Percentiles rank a stretch among this genome's conserved stretches.
phyloP scores from a whole-genome alignment of 2,113 vertebrate species.

The Boulengeromyrus knoepffleri region DNA sequence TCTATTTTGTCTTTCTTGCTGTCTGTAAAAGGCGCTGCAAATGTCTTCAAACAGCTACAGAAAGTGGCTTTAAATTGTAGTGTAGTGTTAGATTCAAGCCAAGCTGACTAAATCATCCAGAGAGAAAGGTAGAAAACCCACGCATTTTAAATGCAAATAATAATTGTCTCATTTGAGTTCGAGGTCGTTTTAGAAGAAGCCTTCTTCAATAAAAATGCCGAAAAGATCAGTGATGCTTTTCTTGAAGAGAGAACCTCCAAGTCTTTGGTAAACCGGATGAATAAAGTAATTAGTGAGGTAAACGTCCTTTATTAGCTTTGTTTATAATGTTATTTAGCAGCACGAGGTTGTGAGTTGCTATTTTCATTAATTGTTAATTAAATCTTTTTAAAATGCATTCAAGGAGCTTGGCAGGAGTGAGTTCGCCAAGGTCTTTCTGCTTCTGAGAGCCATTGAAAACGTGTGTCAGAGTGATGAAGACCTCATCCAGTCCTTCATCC shows the following conservation, averaged over 20 bases:
- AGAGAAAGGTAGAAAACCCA: not conserved
- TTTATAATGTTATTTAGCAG: not conserved
- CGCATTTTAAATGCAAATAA: not conserved
- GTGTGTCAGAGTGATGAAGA: constrained; percentile 49
- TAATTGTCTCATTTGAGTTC: constrained; percentile 27
- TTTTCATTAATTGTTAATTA: not conserved
- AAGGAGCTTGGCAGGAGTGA: constrained; percentile 70
- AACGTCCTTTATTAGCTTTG: not conserved
- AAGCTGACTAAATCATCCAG: not conserved
- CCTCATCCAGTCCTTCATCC: constrained; percentile 48
- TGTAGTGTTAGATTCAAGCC: not conserved
- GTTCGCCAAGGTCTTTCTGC: constrained; percentile 52
- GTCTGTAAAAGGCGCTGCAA: no score
- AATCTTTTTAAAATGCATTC: not conserved
- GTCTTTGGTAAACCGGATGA: constrained; percentile 33
- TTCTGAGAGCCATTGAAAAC: constrained; percentile 65
- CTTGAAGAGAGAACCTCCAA: constrained; percentile 30
- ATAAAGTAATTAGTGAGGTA: constrained; percentile 42
- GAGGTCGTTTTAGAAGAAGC: constrained; percentile 28
- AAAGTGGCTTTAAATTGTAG: not conserved
- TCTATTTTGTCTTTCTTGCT: not conserved
- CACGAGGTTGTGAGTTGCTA: not conserved
- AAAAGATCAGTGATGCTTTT: constrained; percentile 18
- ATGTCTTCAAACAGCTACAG: no score
- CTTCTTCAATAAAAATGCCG: constrained; percentile 28